These are phyloP conservation scores for Cenopis cana DNA, from an alignment of 2,888 invertebrate genomes.

Conservation along the genomic window DNA sequence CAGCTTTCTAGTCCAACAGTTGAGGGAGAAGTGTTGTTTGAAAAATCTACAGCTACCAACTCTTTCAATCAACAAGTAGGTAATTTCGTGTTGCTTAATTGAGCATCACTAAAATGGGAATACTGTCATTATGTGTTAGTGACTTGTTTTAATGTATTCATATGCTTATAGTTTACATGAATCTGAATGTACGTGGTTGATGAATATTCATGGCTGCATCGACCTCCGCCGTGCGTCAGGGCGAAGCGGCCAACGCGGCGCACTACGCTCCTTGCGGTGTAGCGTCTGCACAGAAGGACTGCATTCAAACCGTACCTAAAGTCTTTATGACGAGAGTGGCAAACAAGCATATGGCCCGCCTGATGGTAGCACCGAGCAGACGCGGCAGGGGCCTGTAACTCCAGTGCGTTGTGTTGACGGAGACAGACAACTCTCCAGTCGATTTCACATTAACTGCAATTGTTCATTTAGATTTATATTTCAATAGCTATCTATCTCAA, in stretches of 20 bases:
- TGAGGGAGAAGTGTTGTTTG: no score
- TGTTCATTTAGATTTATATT: no score
- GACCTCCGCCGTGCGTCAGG: not conserved
- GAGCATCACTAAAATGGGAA: not conserved
- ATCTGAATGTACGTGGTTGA: not conserved
- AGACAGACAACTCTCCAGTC: no score
- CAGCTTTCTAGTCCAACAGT: not conserved
- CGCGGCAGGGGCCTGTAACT: no score
- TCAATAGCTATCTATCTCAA: no score
- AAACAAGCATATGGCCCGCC: no score
- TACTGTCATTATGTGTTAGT: not conserved
- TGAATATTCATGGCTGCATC: slow-evolving; percentile 9
- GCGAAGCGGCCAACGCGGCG: not conserved
- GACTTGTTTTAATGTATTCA: slow-evolving; percentile 1
- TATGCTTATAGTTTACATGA: not conserved
- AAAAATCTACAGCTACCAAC: not conserved
- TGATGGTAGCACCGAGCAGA: no score
- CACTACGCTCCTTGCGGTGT: not conserved
- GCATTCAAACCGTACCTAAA: no score
- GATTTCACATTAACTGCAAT: no score
- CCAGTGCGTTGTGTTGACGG: no score
- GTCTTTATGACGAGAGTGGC: no score
- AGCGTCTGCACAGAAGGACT: no score
- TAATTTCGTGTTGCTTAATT: not conserved
- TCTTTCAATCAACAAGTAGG: not conserved